Base-by-base conservation (phyloP, 2,888 invertebrate genomes). In the Cataglyphis livida region DNA sequence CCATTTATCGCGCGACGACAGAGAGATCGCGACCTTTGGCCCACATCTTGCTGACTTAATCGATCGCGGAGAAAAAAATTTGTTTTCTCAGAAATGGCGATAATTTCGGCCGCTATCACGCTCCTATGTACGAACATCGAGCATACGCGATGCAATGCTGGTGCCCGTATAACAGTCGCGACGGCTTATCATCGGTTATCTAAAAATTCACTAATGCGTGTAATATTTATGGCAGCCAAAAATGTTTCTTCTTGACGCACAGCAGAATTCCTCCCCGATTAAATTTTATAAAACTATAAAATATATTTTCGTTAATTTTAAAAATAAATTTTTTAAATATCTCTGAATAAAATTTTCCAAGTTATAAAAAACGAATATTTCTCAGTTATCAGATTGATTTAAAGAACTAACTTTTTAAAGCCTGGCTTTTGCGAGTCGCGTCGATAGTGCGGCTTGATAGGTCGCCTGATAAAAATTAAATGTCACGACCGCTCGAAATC, bases 21-120 rank as follows among this genome's bases (percentile, higher is more conserved):
- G 28, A 44, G n/a, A 28, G 28, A 28, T 28, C 48, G 71, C 59
- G 87, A 87, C 87, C 87, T 90, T 83, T 88, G 88, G 84, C 90
- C 90, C 87, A 86, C 85, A 90, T 88, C 87, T 84, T 84, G 83
- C 79, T 71, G 70, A 38, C 38, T 70, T 81, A 82, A 85, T 87
- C 88, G 62, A 28, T 38, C 65, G 21, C 74, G 44, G 68, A n/a
- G 65, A 44, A 71, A 76, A 85, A 81, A 84, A 86, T 73, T 82
- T 71, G 83, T 86, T 88, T 88, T 88, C 86, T 86, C 84, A 83
- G 84, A 85, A 88, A 21, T 51, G 51, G 9, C 48, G 75, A 83
- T 84, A 87, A 86, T 71, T 35, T 18, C 44, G 59, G 41, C 32
- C 51, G 41, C 44, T 78, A 78, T 81, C 54, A 51, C 28, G 59